Base-by-base conservation (phyloP, 2,797 vertebrate genomes). In the Ataeniobius toweri region DNA sequence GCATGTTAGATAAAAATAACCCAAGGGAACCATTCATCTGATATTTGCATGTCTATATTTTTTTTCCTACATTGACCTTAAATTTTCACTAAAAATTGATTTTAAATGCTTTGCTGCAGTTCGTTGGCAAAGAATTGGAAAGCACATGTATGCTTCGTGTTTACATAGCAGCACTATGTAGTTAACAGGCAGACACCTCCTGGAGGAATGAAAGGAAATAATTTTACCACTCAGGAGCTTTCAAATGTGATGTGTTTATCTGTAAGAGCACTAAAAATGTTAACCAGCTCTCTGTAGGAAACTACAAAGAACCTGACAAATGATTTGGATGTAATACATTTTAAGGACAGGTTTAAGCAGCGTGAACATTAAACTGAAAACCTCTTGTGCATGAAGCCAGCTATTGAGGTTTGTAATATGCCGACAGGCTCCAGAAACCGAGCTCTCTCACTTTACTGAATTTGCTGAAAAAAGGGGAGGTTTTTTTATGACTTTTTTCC, bases 161-260 rank as follows among this genome's bases (percentile, higher is more conserved):
- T 36, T 76, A 6, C 7, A 72, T 28, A 26, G 10, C 51, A 31
- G n/a, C 24, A 7, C 28, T 24, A 1, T 13, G 36, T 39, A n/a
- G 65, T 44, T 44, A 68, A 10, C 65, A 61, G 55, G 39, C 55
- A 24, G 53, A 77, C 14, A 13, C 28, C 44, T 56, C 48, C 46
- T 78, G 84, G 76, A 76, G 71, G 68, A 83, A 79, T 44, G 8
- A 13, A 69, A 20, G 78, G 73, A 71, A 71, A 46, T 44, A 6
- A 46, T 58, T n/a, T 69, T 69, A 24, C 67, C 41, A 28, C 44
- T 70, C 44, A 48, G 67, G 67, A 70, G 67, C 67, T 46, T 46
- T 69, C 41, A 69, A 69, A 46, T 46, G 41, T 46, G 7, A n/a
- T 14, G 59, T 74, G 65, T 22, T 82, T 50, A 75, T 83, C 22